Evolutionary conservation across 2,888 invertebrate genomes (phyloP), one percentile per base, ranked within the genome.

Genomic region (Scaptomyza flava): DNA sequence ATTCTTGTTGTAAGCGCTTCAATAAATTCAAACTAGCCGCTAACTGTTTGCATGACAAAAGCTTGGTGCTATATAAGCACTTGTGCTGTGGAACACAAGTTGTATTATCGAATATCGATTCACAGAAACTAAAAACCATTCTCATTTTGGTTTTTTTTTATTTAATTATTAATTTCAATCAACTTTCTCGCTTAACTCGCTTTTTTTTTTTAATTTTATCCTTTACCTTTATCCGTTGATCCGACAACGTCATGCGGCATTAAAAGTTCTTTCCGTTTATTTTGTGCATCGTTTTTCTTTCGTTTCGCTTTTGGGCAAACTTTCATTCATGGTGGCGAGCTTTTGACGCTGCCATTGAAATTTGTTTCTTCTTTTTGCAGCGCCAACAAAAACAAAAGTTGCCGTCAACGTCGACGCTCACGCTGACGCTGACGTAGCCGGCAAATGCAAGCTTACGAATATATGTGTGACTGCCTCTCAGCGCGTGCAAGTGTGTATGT

Each of bases 301-400:
- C 65, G 72, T 77, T 76, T 63, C 63, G 77, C 61, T 65, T 78
- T 43, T 64, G 43, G 58, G 54, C 66, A 51, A 77, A 79, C 77
- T 78, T 81, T 81, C 80, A 81, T 81, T 81, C 80, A 81, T 81
- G 80, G 71, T 59, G 70, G 63, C 47, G 50, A 83, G 83, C 84
- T 83, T 83, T 80, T 53, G 68, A 73, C 73, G 86, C 68, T 79
- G 81, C 83, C 81, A 81, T 81, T 81, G 81, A 81, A 81, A 86
- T 82, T 79, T 79, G 53, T 78, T 68, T 74, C 72, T 68, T 75
- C 68, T 74, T 79, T 70, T 77, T 78, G 73, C 80, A 63, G 62
- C 72, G 75, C 84, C 84, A 80, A 84, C 84, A 80, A 84, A 83
- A 80, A 80, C 78, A 78, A 78, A 80, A 78, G 80, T 78, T 68